phyloP scores from a whole-genome alignment of 37 sponge, comb jelly and placozoan genomes.

The Axinella damicornis region DNA sequence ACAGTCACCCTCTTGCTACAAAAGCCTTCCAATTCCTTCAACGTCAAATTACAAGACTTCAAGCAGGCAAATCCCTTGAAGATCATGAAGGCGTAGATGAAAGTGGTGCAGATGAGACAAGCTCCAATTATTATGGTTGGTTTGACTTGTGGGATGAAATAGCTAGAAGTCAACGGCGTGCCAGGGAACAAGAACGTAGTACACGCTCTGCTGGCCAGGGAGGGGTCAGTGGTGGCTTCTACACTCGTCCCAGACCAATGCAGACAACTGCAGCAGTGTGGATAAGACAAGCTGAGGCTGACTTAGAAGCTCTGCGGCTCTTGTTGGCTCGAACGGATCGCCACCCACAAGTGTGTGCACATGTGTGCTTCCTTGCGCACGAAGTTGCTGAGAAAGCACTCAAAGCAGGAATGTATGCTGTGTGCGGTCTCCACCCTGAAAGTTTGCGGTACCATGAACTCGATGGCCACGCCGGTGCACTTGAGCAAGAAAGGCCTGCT shows the following conservation, averaged over 20 bases:
- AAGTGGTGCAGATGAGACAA: background rate
- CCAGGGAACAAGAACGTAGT: background rate
- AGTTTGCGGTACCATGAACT: no score
- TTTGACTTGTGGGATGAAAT: slow-evolving; percentile 17
- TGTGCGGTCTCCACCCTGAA: background rate
- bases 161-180: background rate
- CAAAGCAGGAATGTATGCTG: slow-evolving; percentile 62
- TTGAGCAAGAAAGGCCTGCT: no score
- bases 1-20: slow-evolving; percentile 5
- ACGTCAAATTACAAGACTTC: background rate
- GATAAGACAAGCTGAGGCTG: slow-evolving; percentile 52
- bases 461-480: no score
- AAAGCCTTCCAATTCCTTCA: slow-evolving; percentile 36
- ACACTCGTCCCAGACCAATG: background rate
- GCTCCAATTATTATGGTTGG: background rate
- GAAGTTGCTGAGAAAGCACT: slow-evolving; percentile 69
- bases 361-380: slow-evolving; percentile 61
- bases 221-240: background rate
- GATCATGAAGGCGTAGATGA: background rate
- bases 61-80: background rate
- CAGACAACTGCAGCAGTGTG: slow-evolving; percentile 32
- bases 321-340: background rate
- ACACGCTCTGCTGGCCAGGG: background rate
- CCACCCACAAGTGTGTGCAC: slow-evolving; percentile 17
- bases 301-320: slow-evolving; percentile 29